A percentile compares a stretch with the other conserved stretches of the same genome.
Conservation (phyloP, 2,797 vertebrate genomes). For the Carcharodon carcharias region DNA sequence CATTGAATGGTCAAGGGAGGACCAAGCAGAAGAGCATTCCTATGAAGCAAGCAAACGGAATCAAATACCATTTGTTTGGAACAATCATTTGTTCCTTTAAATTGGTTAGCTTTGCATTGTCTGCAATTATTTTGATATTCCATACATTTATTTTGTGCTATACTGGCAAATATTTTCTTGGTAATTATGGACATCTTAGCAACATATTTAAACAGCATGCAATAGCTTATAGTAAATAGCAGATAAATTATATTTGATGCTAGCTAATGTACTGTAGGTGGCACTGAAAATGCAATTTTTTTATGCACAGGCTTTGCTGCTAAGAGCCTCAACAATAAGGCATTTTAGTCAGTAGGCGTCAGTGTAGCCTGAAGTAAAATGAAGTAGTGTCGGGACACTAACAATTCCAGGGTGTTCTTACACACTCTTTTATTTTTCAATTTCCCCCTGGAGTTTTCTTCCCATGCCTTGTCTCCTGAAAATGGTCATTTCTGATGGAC, state of each 20-base stretch:
- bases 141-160: not conserved
- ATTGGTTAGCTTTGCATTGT: not conserved
- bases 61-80: not conserved
- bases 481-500: not conserved
- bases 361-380: conserved; percentile 4
- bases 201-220: not conserved
- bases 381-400: not conserved
- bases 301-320: not conserved
- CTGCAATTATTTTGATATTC: not conserved
- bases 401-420: too few relatives aligned
- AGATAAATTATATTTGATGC: not conserved
- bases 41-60: not conserved
- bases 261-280: not conserved
- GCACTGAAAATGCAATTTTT: not conserved
- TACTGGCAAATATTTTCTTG: not conserved
- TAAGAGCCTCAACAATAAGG: not conserved
- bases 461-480: not conserved
- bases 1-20: not conserved
- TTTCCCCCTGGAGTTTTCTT: not conserved
- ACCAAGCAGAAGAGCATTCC: not conserved
- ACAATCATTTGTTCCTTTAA: not conserved
- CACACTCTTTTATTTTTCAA: not conserved
- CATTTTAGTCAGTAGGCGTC: conserved; percentile 17
- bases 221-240: not conserved
- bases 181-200: not conserved